Conservation (phyloP, 1,140 invertebrate species). For the Musca vetustissima region DNA sequence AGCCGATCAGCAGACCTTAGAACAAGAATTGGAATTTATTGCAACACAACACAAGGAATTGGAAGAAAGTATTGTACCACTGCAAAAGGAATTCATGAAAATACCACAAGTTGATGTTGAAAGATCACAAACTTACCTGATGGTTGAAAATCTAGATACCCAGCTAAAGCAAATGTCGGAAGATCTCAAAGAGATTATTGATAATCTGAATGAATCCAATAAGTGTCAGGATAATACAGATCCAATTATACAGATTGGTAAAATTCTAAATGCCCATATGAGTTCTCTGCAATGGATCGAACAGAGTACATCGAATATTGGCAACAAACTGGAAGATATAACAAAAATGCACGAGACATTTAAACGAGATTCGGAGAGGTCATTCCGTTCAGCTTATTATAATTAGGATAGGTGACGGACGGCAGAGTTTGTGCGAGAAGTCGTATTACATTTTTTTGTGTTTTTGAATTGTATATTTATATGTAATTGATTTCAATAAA, state of each 20-base stretch:
- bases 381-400: slow-evolving; percentile 64
- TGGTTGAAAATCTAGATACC: slow-evolving; percentile 88
- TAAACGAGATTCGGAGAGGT: slow-evolving; percentile 73
- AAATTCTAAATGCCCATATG: slow-evolving; percentile 95
- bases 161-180: slow-evolving; percentile 93
- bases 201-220: slow-evolving; percentile 89
- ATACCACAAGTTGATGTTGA: slow-evolving; percentile 80
- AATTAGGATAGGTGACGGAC: neutral
- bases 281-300: slow-evolving; percentile 94
- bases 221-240: slow-evolving; percentile 80
- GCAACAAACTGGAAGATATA: slow-evolving; percentile 79
- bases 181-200: slow-evolving; percentile 92
- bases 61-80: slow-evolving; percentile 79
- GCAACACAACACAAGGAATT: slow-evolving; percentile 89
- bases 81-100: slow-evolving; percentile 78
- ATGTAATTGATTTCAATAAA: too few relatives aligned
- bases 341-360: slow-evolving; percentile 79
- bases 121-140: slow-evolving; percentile 81
- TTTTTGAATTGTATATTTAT: too few relatives aligned
- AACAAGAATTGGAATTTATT: slow-evolving; percentile 94
- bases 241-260: slow-evolving; percentile 89
- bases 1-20: slow-evolving; percentile 84
- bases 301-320: slow-evolving; percentile 71
- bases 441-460: too few relatives aligned
- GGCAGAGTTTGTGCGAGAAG: too few relatives aligned